Conservation (phyloP, 1,140 invertebrate species). For the Diachasma alloeum region DNA sequence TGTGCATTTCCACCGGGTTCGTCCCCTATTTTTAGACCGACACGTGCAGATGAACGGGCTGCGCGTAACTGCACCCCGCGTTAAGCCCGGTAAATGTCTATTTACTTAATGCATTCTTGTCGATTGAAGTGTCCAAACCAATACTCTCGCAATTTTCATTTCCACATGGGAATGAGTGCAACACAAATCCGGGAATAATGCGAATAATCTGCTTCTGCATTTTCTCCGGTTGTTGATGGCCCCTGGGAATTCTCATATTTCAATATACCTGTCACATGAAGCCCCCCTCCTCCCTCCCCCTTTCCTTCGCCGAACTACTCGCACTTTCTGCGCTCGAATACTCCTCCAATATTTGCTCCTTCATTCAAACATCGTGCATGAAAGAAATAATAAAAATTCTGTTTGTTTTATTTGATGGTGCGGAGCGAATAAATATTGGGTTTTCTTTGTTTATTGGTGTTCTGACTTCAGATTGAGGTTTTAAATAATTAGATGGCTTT, state of each 20-base stretch:
- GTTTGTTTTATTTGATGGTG: neutral
- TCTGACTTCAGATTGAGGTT: no score
- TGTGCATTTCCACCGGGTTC: neutral
- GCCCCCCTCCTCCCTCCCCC: neutral
- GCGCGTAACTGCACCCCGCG: neutral
- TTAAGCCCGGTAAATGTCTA: neutral
- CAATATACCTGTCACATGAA: neutral
- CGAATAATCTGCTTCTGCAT: no score
- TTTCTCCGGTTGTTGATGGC: neutral
- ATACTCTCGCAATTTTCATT: neutral
- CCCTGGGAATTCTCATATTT: neutral
- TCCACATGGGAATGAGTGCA: neutral
- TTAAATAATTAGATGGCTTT: no score
- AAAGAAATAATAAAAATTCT: neutral
- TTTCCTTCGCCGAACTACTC: no score
- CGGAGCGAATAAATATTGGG: neutral
- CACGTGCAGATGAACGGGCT: neutral
- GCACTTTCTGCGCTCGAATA: neutral
- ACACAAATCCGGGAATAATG: no score
- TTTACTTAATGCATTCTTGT: slow-evolving; percentile 1
- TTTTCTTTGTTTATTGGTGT: no score
- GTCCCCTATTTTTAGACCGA: neutral
- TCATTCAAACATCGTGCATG: neutral
- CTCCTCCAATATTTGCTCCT: neutral
- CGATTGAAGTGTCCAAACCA: neutral